Conservation (phyloP, 2,888 invertebrate species). For the Chirona hameri region DNA sequence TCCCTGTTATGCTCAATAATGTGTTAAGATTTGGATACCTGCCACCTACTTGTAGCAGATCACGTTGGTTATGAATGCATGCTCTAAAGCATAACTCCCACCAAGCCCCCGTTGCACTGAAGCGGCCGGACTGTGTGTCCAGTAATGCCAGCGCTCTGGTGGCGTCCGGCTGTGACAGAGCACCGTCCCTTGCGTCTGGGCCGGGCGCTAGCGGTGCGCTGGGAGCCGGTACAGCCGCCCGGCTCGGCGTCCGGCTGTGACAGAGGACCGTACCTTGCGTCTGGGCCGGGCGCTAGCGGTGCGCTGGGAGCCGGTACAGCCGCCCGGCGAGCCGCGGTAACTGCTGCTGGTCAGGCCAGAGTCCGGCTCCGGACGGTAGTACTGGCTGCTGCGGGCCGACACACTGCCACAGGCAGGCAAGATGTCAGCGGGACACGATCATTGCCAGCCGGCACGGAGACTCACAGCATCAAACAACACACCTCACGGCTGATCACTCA, state of each 20-base stretch:
- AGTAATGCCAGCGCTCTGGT: no score
- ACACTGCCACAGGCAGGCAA: neutral
- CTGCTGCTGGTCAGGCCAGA: neutral
- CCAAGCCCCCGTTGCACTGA: no score
- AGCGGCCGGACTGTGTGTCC: no score
- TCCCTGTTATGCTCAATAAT: no score
- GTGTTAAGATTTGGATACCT: no score
- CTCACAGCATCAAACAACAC: no score
- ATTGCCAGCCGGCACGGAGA: no score
- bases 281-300: neutral
- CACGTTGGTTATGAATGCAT: no score
- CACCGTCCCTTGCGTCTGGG: neutral
- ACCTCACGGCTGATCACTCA: no score
- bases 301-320: neutral
- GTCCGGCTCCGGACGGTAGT: neutral
- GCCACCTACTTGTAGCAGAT: no score
- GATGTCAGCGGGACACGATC: no score
- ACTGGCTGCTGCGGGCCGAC: slow-evolving; percentile 8
- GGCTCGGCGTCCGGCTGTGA: neutral
- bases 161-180: neutral
- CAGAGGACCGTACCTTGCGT: neutral
- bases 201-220: neutral
- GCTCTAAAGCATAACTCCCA: no score
- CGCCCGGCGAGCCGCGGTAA: slow-evolving; percentile 8
- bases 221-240: neutral